A percentile compares a stretch with the other conserved stretches of the same genome.
Evolutionary conservation across 2,797 vertebrate genomes (phyloP).

Genomic region (Bryconaethiops microstoma): DNA sequence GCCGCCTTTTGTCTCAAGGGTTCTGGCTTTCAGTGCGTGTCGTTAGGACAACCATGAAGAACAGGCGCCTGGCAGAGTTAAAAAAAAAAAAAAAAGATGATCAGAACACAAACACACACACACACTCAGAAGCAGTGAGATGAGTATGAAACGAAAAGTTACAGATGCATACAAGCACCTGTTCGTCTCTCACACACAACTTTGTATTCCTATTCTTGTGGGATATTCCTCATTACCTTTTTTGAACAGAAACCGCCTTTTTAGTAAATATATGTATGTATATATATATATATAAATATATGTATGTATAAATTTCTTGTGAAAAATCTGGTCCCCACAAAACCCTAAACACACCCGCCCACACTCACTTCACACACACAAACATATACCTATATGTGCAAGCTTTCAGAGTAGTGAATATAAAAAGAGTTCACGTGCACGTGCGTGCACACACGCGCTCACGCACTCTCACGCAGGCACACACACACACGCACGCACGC

Average conservation of each 20-base stretch:
- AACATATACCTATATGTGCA: neutral
- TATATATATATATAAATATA: no score
- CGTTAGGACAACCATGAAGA: constrained; percentile 55
- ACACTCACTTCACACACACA: constrained; percentile 4
- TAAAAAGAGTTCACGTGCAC: constrained; percentile 12
- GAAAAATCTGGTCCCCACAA: constrained; percentile 3
- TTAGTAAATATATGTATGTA: no score
- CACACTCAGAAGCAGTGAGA: constrained; percentile 23
- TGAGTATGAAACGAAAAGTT: neutral
- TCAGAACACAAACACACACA: constrained; percentile 45
- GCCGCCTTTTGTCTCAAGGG: constrained; percentile 47
- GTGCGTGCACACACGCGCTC: neutral
- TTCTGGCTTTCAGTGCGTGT: constrained; percentile 43
- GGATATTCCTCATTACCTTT: neutral
- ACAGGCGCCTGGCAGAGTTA: constrained; percentile 33
- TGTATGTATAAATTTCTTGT: no score
- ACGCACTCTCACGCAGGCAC: neutral
- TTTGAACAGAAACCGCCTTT: no score
- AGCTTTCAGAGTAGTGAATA: neutral
- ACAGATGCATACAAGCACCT: neutral
- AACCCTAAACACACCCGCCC: neutral
- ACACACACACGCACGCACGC: constrained; percentile 10
- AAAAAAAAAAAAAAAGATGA: constrained; percentile 1
- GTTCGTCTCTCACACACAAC: neutral
- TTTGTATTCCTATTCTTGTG: neutral